phyloP scores from a whole-genome alignment of 2,888 invertebrate genomes.

The Oscheius sp. region DNA sequence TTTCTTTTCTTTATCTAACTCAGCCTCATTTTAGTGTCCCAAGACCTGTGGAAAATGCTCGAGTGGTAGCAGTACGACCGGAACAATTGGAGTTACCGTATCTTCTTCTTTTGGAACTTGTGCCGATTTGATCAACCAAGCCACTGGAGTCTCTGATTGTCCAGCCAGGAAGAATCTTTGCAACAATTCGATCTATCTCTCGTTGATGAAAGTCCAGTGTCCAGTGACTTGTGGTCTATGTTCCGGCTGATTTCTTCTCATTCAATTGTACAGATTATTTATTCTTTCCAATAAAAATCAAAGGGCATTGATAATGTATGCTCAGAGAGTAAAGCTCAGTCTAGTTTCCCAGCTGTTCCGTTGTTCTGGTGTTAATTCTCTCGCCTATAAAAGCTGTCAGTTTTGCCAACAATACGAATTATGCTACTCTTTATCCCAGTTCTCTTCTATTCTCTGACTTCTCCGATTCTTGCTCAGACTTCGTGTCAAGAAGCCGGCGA shows the following conservation, averaged over 20 bases:
- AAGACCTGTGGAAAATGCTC: not conserved
- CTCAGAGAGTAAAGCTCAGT: too few species aligned
- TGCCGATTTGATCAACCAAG: not conserved
- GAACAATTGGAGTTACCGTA: not conserved
- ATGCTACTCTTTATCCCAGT: not conserved
- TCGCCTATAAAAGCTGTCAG: not conserved
- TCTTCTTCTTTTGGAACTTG: not conserved
- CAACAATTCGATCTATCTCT: not conserved
- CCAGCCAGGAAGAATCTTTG: not conserved
- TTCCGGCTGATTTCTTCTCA: not conserved
- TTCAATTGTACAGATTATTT: not conserved
- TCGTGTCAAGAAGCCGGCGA: not conserved
- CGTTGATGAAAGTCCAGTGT: not conserved
- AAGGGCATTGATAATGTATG: not conserved
- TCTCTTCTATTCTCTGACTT: too few species aligned
- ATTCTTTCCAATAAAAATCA: not conserved
- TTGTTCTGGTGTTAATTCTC: not conserved
- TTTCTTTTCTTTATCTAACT: not conserved
- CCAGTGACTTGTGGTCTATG: not conserved
- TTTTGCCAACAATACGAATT: not conserved
- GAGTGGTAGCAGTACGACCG: not conserved
- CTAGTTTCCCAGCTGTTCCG: not conserved
- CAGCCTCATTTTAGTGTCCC: slow-evolving; percentile 9
- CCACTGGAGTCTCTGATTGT: not conserved
- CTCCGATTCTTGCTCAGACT: not conserved